phyloP scores from a whole-genome alignment of 2,888 invertebrate genomes.

The Brachycybe producta region DNA sequence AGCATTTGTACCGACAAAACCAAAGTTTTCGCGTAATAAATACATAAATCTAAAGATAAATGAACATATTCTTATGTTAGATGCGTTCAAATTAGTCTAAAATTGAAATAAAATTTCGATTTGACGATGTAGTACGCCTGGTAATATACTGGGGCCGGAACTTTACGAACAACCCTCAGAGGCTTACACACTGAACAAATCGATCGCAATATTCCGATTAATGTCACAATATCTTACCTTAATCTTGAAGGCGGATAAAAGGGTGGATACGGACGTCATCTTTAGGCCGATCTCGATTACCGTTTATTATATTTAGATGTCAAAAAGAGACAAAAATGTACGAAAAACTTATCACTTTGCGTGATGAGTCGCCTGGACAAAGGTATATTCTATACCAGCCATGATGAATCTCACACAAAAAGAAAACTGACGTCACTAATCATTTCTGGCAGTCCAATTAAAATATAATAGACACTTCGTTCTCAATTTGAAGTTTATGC shows the following conservation, averaged over 20 bases:
- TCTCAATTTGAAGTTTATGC: no score
- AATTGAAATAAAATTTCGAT: no score
- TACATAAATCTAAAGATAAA: no score
- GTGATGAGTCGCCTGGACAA: constrained; percentile 5
- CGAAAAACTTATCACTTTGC: neutral
- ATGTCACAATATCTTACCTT: constrained; percentile 3
- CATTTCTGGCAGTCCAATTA: neutral
- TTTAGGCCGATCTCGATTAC: no score
- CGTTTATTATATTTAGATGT: no score
- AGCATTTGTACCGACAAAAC: no score
- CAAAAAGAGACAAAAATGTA: no score
- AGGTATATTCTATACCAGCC: constrained; percentile 6
- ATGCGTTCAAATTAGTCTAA: no score
- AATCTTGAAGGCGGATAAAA: constrained; percentile 4
- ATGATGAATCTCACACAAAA: constrained; percentile 1
- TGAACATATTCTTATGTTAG: no score
- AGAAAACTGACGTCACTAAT: neutral
- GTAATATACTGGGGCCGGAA: neutral
- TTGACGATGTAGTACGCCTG: no score
- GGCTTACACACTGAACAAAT: constrained; percentile 1
- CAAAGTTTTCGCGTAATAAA: no score
- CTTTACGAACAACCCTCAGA: constrained; percentile 8
- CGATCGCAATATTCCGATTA: constrained; percentile 5
- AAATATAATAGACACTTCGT: no score
- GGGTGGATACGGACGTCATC: constrained; percentile 5